Percentiles rank a stretch among this genome's conserved stretches.
phyloP scores from a whole-genome alignment of 35 echinoderm and acorn worm species.

The Strongylocentrotus purpuratus region DNA sequence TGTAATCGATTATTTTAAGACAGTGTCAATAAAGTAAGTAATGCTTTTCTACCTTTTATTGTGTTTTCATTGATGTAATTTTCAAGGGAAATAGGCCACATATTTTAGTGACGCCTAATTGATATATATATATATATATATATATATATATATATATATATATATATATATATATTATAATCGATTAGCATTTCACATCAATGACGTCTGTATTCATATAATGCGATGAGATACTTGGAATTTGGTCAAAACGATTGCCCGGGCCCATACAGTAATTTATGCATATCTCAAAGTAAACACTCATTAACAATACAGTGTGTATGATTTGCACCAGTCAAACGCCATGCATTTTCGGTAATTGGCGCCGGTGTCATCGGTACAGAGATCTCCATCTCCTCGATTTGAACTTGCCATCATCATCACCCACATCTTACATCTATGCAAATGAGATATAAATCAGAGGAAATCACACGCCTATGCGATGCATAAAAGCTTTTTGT shows the following conservation, averaged over 20 bases:
- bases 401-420: neutral
- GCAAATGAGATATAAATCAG: neutral
- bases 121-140: too few species aligned
- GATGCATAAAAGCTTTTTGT: neutral
- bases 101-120: too few species aligned
- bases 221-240: neutral
- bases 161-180: neutral
- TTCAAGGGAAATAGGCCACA: too few species aligned
- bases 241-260: neutral
- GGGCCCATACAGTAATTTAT: neutral
- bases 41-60: too few species aligned
- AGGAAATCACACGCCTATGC: neutral
- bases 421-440: neutral
- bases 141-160: neutral
- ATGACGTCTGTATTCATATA: neutral
- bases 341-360: neutral
- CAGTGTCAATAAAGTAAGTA: too few species aligned
- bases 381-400: neutral
- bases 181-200: neutral
- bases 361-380: neutral
- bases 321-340: neutral
- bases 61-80: too few species aligned
- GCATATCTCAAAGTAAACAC: neutral
- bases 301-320: neutral
- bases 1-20: too few species aligned